Evolutionary conservation across 2,113 vertebrate genomes (phyloP).

Genomic region (Pungitius pungitius): DNA sequence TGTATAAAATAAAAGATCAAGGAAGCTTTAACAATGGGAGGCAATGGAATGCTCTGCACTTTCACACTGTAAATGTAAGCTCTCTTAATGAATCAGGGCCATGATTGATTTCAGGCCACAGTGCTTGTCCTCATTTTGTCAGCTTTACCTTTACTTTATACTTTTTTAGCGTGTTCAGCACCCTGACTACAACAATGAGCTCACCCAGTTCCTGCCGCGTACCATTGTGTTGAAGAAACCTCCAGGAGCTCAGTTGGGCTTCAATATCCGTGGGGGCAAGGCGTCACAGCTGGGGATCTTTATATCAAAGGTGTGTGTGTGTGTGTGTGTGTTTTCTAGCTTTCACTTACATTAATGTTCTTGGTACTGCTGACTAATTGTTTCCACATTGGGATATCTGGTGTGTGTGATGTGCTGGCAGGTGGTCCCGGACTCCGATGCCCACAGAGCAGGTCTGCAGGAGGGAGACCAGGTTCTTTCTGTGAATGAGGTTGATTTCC

Average conservation of each 20-base stretch:
- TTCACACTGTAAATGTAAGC: neutral
- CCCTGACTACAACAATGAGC: conserved; percentile 97
- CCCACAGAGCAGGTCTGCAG: conserved; percentile 93
- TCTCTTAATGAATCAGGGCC: neutral
- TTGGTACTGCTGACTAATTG: neutral
- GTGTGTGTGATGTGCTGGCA: conserved; percentile 57
- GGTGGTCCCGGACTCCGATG: conserved; percentile 97
- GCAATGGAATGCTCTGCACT: neutral
- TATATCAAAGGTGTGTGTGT: conserved; percentile 91
- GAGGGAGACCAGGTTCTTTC: conserved; percentile 98
- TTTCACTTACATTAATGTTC: neutral
- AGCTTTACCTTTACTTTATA: conserved; percentile 5
- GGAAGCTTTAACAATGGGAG: neutral
- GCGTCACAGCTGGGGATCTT: conserved; percentile 98
- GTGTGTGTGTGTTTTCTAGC: conserved; percentile 66
- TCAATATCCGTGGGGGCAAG: conserved; percentile 97
- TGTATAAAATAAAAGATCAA: neutral
- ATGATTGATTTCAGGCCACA: neutral
- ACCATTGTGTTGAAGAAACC: conserved; percentile 92
- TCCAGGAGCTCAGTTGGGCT: conserved; percentile 94
- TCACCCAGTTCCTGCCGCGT: conserved; percentile 94
- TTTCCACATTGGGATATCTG: neutral
- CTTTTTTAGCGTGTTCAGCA: conserved; percentile 88
- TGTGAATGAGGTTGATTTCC: conserved; percentile 98
- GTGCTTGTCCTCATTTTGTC: neutral